These are phyloP conservation scores for Unio pictorum DNA, from an alignment of 2,888 invertebrate species.

Conservation along the genomic window DNA sequence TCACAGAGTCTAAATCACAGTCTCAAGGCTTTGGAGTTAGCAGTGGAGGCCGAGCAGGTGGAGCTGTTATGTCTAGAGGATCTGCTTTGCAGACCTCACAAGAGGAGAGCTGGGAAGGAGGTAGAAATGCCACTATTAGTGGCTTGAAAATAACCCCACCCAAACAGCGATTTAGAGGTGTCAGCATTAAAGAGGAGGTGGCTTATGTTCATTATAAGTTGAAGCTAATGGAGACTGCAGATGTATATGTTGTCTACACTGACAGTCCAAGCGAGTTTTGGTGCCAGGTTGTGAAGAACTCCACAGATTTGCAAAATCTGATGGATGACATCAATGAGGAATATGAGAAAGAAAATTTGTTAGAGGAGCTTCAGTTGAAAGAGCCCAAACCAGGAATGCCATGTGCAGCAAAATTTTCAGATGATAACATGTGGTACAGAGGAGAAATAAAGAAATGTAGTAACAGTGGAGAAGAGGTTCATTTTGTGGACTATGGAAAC, in stretches of 20 bases:
- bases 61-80: not conserved
- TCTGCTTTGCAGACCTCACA: not conserved
- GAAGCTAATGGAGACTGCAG: constrained; percentile 32
- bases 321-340: constrained; percentile 48
- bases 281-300: constrained; percentile 49
- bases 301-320: constrained; percentile 33
- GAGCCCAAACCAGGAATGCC: constrained; percentile 38
- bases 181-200: constrained; percentile 8
- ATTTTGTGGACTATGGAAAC: constrained; percentile 66
- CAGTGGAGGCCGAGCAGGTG: not conserved
- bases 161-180: constrained; percentile 1
- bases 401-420: constrained; percentile 57
- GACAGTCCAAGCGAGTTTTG: constrained; percentile 52
- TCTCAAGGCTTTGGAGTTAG: constrained; percentile 1
- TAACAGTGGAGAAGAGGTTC: constrained; percentile 39
- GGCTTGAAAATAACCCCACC: constrained; percentile 1
- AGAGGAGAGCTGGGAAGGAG: not conserved
- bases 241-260: constrained; percentile 45
- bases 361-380: constrained; percentile 25
- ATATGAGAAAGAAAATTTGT: constrained; percentile 24
- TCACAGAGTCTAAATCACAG: not conserved
- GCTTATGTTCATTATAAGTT: constrained; percentile 24
- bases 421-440: constrained; percentile 54
- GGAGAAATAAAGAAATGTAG: constrained; percentile 30
- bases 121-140: not conserved